Conservation (phyloP, 2,888 invertebrate species). For the Congeria kusceri region DNA sequence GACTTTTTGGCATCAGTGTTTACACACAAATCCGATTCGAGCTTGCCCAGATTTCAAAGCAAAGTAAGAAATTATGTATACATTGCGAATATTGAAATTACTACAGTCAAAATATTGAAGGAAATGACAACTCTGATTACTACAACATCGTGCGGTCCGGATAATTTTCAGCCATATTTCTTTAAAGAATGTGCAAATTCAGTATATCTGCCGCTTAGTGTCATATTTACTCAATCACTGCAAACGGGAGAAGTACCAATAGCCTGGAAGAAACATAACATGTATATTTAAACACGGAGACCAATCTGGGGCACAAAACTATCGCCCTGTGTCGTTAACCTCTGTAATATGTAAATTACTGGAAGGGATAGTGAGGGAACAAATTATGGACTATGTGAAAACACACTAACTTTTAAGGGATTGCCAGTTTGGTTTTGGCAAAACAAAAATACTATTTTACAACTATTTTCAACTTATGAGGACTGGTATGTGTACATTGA, state of each 20-base stretch:
- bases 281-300: conserved; percentile 21
- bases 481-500: too few species aligned
- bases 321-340: conserved; percentile 39
- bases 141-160: conserved; percentile 22
- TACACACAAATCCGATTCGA: conserved; percentile 7
- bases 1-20: conserved; percentile 37
- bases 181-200: conserved; percentile 4
- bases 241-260: conserved; percentile 14
- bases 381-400: too few species aligned
- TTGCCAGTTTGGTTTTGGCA: too few species aligned
- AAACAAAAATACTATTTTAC: too few species aligned
- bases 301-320: conserved; percentile 24
- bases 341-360: conserved; percentile 30
- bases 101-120: background rate
- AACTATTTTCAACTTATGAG: too few species aligned
- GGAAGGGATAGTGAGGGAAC: conserved; percentile 29
- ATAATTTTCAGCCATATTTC: conserved; percentile 22
- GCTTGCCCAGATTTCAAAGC: conserved; percentile 1
- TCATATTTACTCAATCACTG: conserved; percentile 20
- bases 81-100: background rate
- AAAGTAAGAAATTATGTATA: background rate
- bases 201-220: background rate
- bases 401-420: too few species aligned
- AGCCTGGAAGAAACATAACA: conserved; percentile 32
- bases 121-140: conserved; percentile 5